A percentile compares a stretch with the other conserved stretches of the same genome.
Evolutionary conservation across 2,113 vertebrate species (phyloP).

Genomic region (Cinclus cinclus): DNA sequence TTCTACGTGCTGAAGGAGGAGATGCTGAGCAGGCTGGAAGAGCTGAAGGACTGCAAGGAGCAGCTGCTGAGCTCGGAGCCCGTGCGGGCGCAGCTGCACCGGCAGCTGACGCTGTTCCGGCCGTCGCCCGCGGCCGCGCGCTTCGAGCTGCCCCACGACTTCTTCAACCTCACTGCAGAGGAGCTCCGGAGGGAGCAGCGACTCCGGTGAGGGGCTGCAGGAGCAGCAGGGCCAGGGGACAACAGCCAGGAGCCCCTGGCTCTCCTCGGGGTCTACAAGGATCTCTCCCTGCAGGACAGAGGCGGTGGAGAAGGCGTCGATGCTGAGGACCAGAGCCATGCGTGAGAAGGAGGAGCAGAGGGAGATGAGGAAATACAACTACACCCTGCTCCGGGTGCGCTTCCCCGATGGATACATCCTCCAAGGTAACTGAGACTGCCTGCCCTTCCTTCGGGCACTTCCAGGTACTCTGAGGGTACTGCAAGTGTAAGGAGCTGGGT

Average conservation of each 20-base stretch:
- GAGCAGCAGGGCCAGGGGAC: not conserved
- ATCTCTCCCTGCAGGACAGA: constrained; percentile 76
- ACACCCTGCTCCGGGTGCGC: constrained; percentile 85
- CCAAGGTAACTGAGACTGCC: constrained; percentile 75
- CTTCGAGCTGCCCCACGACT: constrained; percentile 88
- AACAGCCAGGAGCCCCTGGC: rapidly evolving
- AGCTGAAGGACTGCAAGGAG: constrained; percentile 77
- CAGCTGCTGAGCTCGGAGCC: constrained; percentile 83
- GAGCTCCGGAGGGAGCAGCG: constrained; percentile 87
- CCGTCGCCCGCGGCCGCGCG: constrained; percentile 78
- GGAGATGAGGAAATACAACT: constrained; percentile 89
- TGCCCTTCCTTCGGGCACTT: rapidly evolving
- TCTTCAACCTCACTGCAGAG: constrained; percentile 86
- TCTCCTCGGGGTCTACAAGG: rapidly evolving
- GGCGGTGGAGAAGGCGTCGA: constrained; percentile 81
- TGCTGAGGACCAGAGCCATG: constrained; percentile 93
- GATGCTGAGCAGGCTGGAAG: constrained; percentile 68
- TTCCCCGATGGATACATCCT: constrained; percentile 89
- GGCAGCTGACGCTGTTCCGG: constrained; percentile 79
- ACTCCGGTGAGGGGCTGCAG: constrained; percentile 70
- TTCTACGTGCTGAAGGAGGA: constrained; percentile 83
- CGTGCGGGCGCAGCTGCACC: constrained; percentile 81
- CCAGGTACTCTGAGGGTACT: not conserved
- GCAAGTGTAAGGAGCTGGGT: rapidly evolving
- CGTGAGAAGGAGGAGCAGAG: constrained; percentile 90